Base-by-base conservation (phyloP, 1,140 invertebrate species). In the Cotesia chilonis region DNA sequence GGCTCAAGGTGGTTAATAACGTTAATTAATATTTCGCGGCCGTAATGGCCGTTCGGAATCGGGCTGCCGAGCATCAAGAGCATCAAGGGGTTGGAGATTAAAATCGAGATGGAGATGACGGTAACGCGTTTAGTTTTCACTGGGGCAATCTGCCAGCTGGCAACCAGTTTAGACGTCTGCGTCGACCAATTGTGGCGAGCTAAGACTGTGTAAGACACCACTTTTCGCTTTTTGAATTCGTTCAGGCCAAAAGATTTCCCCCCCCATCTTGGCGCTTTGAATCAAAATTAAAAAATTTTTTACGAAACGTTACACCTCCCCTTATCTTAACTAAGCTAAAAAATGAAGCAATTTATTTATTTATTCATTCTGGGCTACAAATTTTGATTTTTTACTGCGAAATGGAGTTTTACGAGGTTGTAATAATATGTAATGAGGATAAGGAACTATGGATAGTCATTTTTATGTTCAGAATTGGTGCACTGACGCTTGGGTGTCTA, bases 21-120 rank as follows among this genome's bases (percentile, higher is more conserved):
- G 82, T 87, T 87, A 86, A 87, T 86, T 87, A 87, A 87, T 86
- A 86, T 86, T 86, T 85, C 80, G 82, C 81, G 80, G 82, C 76
- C 82, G 79, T 84, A 77, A 59, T 73, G 78, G 71, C 41, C 41
- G 10, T 6, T 10, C 41, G 6, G 41, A 9, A 47, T 9, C 10
- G 71, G 76, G 77, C 72, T 68, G 69, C 71, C 59, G 64, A 51
- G 67, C 68, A 72, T 75, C 70, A 72, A 75, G 75, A 71, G n/a
- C 35, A 36, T 55, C 14, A 35, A 51, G 14, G 41, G 38, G 35
- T 35, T 47, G n/a, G 69, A 61, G 41, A 61, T 28, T 52, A 63
- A 70, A 68, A 28, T 17, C 52, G 36, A 52, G 70, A 54, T 28
- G 28, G 17, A 12, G n/a, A 35, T 10, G 57, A 52, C 38, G 69